Conservation (phyloP, 2,797 vertebrate genomes). For the Ficedula albicollis region DNA sequence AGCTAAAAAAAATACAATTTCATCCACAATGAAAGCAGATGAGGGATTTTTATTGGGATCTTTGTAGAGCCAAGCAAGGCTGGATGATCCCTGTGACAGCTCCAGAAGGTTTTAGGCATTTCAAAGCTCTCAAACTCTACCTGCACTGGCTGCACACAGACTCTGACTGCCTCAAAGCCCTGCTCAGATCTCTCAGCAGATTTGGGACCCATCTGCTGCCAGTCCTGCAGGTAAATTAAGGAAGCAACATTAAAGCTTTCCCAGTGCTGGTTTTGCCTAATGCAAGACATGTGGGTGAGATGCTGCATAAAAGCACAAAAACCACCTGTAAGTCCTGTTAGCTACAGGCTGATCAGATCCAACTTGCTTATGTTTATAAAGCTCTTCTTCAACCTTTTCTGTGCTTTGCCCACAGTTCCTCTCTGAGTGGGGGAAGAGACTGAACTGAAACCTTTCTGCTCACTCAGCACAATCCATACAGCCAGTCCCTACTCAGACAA, state of each 20-base stretch:
- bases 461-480: not conserved
- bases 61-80: not conserved
- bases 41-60: not conserved
- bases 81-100: not conserved
- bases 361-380: not conserved
- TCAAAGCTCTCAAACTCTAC: not conserved
- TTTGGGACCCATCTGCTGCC: not conserved
- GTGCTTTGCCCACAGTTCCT: not conserved
- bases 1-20: not conserved
- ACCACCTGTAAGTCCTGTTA: slow-evolving; percentile 11
- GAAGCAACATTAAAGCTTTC: slow-evolving; percentile 29
- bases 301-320: slow-evolving; percentile 17
- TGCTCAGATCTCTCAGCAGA: not conserved
- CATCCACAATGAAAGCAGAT: not conserved
- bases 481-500: not conserved
- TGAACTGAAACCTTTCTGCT: not conserved
- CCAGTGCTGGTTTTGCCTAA: slow-evolving; percentile 9
- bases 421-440: not conserved
- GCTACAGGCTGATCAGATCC: not conserved
- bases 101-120: not conserved
- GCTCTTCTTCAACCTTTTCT: not conserved
- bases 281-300: not conserved
- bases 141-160: not conserved
- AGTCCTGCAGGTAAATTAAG: slow-evolving; percentile 8
- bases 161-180: not conserved